phyloP scores from a whole-genome alignment of 2,888 invertebrate species.

The Mylabris sibirica region DNA sequence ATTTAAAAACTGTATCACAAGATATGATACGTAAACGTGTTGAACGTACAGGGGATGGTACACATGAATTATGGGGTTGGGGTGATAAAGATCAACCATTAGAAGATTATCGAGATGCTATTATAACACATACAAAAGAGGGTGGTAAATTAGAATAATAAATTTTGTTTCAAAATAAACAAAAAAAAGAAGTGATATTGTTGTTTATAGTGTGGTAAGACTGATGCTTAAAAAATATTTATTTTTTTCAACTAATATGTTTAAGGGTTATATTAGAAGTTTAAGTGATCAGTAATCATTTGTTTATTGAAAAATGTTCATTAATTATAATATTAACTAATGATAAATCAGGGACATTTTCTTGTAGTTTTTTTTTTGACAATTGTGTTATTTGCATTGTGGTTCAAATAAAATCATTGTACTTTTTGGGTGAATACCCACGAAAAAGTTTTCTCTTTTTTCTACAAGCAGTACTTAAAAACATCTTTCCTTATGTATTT shows the following conservation, averaged over 20 bases:
- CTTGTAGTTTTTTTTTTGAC: neutral
- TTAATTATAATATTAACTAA: neutral
- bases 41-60: conserved; percentile 64
- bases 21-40: conserved; percentile 64
- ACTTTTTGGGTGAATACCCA: no score
- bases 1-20: conserved; percentile 72
- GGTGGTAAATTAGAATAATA: neutral
- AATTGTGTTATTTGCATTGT: neutral
- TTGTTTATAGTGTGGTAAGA: neutral
- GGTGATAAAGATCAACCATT: conserved; percentile 70
- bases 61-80: conserved; percentile 59
- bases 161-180: neutral
- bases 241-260: neutral
- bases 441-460: no score
- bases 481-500: no score
- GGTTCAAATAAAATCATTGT: conserved; percentile 11
- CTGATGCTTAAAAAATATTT: neutral
- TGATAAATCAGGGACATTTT: neutral
- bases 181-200: neutral
- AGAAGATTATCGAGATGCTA: conserved; percentile 46
- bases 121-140: conserved; percentile 43
- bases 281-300: neutral
- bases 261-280: conserved; percentile 11
- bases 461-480: no score
- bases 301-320: no score